Base-by-base conservation (phyloP, 2,888 invertebrate genomes). In the Brachynemurus nebulosus region DNA sequence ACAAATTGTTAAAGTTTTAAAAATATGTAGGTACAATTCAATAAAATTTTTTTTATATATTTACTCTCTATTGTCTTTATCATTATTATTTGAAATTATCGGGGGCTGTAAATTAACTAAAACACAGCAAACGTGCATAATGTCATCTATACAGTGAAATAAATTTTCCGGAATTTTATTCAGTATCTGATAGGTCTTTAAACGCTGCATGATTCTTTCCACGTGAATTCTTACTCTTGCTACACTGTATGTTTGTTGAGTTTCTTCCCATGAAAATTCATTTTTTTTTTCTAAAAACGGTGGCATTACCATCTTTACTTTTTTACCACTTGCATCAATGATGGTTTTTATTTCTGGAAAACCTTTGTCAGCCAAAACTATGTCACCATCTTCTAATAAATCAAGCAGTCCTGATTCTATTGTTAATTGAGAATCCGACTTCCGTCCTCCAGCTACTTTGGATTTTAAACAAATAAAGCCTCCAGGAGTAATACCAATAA, bases 381-480 rank as follows among this genome's bases (percentile, higher is more conserved):
- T 21, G 21, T 47, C 47, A 30, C 45, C 47, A 34, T 38, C 45
- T 43, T 47, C 46, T 43, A 42, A 37, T 18, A 34, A 11, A 25
- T 42, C 46, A 18, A 43, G 9, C 17, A 47, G 36, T 8, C 47
- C 47, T 33, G 44, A 47, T 44, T 49, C 42, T 16, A 46, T 44
- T 19, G 48, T 50, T n/a, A 50, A 19, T 38, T 48, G 48, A 16
- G 47, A 47, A 42, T 50, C 50, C 9, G 34, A 44, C 39, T 48
- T 50, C 37, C 44, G 21, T 18, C 50, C 50, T 33, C 47, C 48
- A 45, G 46, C 47, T 8, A 46, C 45, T 30, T 44, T 42, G 9
- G 49, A 50, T 39, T 40, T 47, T 12, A 48, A 45, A 16, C 34
- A 33, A 35, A 51, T 50, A 44, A 50, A 48, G 9, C 50, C 50